Conservation (phyloP, 2,888 invertebrate genomes). For the Sialis fuliginosa region DNA sequence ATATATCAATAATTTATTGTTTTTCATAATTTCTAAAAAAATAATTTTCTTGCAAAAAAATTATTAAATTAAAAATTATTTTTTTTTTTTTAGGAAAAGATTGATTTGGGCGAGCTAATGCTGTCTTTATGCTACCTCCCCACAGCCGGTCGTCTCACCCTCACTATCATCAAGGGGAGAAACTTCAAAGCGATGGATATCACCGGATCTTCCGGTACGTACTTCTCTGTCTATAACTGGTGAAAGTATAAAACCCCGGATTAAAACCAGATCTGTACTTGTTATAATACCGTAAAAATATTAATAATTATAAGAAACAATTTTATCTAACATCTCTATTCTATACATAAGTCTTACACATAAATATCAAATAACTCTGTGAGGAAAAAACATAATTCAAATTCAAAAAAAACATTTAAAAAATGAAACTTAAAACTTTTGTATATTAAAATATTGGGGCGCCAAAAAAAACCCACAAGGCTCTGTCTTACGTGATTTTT, state of each 20-base stretch:
- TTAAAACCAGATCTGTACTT: no score
- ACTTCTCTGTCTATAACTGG: not conserved
- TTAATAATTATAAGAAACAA: no score
- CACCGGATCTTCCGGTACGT: conserved; percentile 73
- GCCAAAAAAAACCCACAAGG: no score
- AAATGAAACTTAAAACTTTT: no score
- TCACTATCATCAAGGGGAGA: conserved; percentile 80
- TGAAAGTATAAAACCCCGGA: not conserved
- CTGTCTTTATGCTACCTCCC: conserved; percentile 80
- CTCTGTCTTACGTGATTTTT: no score
- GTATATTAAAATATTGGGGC: no score
- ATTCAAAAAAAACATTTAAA: no score
- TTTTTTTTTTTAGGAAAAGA: conserved; percentile 45
- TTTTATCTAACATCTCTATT: no score
- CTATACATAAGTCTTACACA: no score
- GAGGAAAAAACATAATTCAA: no score
- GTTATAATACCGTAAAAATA: no score
- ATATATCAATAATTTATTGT: not conserved
- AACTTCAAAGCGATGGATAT: conserved; percentile 88
- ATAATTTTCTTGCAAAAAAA: not conserved
- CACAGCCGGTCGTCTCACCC: conserved; percentile 75
- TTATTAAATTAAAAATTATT: not conserved
- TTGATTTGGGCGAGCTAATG: conserved; percentile 82
- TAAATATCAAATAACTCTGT: not conserved
- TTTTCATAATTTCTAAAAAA: not conserved